phyloP scores from a whole-genome alignment of 2,888 invertebrate genomes.

The Volucella inanis region DNA sequence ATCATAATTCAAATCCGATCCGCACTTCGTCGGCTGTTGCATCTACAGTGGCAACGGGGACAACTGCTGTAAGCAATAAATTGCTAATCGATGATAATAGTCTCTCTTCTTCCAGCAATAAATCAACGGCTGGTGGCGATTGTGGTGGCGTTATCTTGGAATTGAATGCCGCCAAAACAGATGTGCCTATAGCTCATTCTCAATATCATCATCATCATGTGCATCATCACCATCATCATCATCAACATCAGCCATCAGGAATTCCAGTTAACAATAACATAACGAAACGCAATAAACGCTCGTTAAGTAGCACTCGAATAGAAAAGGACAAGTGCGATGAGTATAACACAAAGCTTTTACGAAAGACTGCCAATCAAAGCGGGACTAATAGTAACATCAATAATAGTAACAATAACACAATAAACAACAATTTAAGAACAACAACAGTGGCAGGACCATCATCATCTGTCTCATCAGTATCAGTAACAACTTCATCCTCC shows the following conservation, averaged over 20 bases:
- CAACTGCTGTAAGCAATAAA: slow-evolving; percentile 72
- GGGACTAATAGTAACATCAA: slow-evolving; percentile 73
- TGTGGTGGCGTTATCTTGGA: slow-evolving; percentile 68
- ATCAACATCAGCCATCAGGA: slow-evolving; percentile 74
- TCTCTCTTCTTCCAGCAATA: slow-evolving; percentile 71
- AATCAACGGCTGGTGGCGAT: slow-evolving; percentile 43
- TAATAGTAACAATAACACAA: slow-evolving; percentile 61
- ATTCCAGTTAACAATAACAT: slow-evolving; percentile 76
- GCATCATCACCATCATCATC: slow-evolving; percentile 69
- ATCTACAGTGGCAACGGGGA: slow-evolving; percentile 64
- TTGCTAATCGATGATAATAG: slow-evolving; percentile 73
- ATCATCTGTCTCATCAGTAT: slow-evolving; percentile 20
- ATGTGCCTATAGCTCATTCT: slow-evolving; percentile 32
- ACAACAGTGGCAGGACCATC: slow-evolving; percentile 18
- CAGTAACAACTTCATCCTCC: slow-evolving; percentile 39
- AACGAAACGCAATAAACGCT: slow-evolving; percentile 82
- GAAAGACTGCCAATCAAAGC: slow-evolving; percentile 78
- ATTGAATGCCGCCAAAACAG: slow-evolving; percentile 69
- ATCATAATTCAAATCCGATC: slow-evolving; percentile 75
- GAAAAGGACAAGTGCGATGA: slow-evolving; percentile 83
- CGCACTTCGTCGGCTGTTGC: slow-evolving; percentile 30
- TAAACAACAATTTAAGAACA: slow-evolving; percentile 62
- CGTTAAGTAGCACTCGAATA: slow-evolving; percentile 83
- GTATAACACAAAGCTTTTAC: slow-evolving; percentile 82
- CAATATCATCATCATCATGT: slow-evolving; percentile 74